A percentile compares a stretch with the other conserved stretches of the same genome.
Conservation (phyloP, 2,797 vertebrate genomes). For the Periparus ater region DNA sequence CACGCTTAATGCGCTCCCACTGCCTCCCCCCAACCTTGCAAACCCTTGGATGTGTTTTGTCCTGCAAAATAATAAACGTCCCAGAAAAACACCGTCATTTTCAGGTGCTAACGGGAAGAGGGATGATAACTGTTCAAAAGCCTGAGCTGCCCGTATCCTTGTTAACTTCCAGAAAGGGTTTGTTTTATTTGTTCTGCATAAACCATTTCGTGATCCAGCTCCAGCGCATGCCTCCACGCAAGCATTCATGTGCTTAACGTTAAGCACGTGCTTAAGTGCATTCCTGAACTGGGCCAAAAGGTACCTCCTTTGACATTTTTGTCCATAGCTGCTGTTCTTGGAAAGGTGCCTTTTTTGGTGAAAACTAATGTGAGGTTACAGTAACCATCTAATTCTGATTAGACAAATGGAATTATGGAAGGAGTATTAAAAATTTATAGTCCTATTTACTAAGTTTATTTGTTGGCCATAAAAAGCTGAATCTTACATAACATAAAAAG, state of each 20-base stretch:
- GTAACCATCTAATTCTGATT: conserved; percentile 67
- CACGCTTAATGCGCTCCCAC: neutral
- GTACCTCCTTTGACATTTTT: conserved; percentile 32
- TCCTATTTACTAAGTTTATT: conserved; percentile 74
- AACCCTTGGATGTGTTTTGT: conserved; percentile 14
- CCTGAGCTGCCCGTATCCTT: neutral
- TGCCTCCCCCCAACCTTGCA: neutral
- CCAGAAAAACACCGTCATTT: neutral
- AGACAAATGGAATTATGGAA: conserved; percentile 70
- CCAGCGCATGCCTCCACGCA: neutral
- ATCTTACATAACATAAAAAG: conserved; percentile 72
- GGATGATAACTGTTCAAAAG: neutral
- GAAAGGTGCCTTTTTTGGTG: conserved; percentile 65
- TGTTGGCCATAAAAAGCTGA: conserved; percentile 69
- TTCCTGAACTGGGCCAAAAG: conserved; percentile 49
- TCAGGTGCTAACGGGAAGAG: neutral
- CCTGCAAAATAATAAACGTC: neutral
- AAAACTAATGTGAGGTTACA: conserved; percentile 22
- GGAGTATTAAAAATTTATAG: conserved; percentile 81
- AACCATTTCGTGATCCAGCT: neutral
- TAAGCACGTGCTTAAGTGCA: conserved; percentile 49
- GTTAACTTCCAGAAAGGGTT: neutral
- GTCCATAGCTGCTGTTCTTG: conserved; percentile 35
- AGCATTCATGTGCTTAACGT: neutral
- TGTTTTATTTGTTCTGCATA: neutral